Evolutionary conservation across 2,113 vertebrate species (phyloP).

Genomic region (Micronisus gabar): DNA sequence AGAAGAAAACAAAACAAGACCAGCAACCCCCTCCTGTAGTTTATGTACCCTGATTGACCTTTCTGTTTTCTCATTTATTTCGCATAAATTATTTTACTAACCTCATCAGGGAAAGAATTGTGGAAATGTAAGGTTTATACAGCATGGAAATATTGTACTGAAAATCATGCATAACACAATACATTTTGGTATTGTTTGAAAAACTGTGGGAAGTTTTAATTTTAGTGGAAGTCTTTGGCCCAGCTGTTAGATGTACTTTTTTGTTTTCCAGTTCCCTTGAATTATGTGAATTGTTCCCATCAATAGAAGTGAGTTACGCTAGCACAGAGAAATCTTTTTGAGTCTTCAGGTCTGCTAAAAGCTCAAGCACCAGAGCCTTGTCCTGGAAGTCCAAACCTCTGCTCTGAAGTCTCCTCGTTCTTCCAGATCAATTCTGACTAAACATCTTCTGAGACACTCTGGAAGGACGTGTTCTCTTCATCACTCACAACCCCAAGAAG

Average conservation of each 20-base stretch:
- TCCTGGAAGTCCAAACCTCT: not conserved
- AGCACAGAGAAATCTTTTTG: not conserved
- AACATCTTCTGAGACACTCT: not conserved
- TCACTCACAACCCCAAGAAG: not conserved
- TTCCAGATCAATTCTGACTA: not conserved
- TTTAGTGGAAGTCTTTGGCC: not conserved
- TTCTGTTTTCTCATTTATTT: slow-evolving; percentile 63
- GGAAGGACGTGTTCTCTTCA: not conserved
- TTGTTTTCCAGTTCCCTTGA: not conserved
- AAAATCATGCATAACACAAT: not conserved
- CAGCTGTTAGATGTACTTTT: not conserved
- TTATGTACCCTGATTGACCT: slow-evolving; percentile 36
- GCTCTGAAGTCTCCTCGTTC: not conserved
- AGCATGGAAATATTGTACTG: not conserved
- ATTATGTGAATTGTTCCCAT: not conserved
- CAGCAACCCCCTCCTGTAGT: not conserved
- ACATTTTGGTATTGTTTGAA: not conserved
- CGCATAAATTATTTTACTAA: slow-evolving; percentile 54
- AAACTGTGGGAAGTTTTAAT: not conserved
- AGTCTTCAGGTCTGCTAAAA: not conserved
- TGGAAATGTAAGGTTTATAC: not conserved
- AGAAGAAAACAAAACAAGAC: not conserved
- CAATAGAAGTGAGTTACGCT: not conserved
- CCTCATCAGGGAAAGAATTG: slow-evolving; percentile 21
- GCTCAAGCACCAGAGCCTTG: not conserved